phyloP scores from a whole-genome alignment of 2,113 vertebrate genomes.

The Paradoxurus hermaphroditus region DNA sequence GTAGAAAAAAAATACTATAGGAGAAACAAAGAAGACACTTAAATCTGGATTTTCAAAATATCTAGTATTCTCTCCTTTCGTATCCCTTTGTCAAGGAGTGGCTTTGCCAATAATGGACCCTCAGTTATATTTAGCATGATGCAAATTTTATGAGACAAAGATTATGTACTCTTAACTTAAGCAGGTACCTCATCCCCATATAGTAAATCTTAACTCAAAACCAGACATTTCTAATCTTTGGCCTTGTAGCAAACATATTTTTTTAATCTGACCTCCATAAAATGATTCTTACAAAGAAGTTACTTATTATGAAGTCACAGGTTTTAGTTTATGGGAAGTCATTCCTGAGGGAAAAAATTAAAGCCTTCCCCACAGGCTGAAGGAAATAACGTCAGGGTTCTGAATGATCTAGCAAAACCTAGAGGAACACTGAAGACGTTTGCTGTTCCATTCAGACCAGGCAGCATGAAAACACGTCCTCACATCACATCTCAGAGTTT shows the following conservation, averaged over 20 bases:
- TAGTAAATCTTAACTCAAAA: background rate
- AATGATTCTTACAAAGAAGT: background rate
- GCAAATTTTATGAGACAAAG: constrained; percentile 4
- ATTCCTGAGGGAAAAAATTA: background rate
- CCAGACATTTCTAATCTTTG: background rate
- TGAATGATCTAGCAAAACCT: background rate
- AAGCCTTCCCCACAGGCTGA: background rate
- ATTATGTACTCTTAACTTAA: background rate
- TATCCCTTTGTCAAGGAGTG: background rate
- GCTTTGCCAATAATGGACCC: background rate
- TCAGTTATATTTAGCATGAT: background rate
- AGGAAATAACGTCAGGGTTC: background rate
- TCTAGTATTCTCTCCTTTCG: background rate
- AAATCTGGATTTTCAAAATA: background rate
- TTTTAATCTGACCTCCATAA: background rate
- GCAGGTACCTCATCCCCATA: background rate
- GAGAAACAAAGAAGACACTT: background rate
- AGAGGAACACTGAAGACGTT: background rate
- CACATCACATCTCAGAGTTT: background rate
- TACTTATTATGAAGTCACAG: background rate
- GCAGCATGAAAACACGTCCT: background rate
- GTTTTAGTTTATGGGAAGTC: background rate
- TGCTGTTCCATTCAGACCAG: background rate
- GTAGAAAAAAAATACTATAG: constrained; percentile 9
- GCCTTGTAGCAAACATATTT: background rate